Evolutionary conservation across 2,113 vertebrate genomes (phyloP).

Genomic region (Psittacula cyanocephala): DNA sequence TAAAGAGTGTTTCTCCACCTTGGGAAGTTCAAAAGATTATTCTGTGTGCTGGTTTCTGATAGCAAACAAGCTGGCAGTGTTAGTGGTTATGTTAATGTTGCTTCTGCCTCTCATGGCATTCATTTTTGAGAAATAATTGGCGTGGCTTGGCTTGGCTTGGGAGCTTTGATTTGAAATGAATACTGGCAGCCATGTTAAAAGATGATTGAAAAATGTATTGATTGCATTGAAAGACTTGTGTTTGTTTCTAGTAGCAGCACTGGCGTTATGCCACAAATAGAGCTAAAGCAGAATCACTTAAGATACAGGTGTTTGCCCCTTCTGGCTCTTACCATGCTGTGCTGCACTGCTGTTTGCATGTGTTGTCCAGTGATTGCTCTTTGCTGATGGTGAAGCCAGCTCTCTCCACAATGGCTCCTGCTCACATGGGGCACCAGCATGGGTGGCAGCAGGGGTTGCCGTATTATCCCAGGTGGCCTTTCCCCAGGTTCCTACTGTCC

Average conservation of each 20-base stretch:
- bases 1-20: not conserved
- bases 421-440: fast-evolving
- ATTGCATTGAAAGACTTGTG: not conserved
- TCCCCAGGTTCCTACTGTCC: not conserved
- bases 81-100: conserved; percentile 27
- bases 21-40: not conserved
- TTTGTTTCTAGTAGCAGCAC: not conserved
- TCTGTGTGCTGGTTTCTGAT: not conserved
- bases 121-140: not conserved
- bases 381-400: not conserved
- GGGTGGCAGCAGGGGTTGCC: not conserved
- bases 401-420: not conserved
- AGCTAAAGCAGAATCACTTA: not conserved
- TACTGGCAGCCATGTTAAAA: not conserved
- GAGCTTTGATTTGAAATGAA: not conserved
- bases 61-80: not conserved
- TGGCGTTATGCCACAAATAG: not conserved
- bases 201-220: not conserved
- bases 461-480: fast-evolving
- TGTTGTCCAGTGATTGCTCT: not conserved
- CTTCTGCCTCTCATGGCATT: not conserved
- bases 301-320: not conserved
- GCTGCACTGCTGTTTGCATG: not conserved
- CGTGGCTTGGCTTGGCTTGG: not conserved
- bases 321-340: not conserved